phyloP scores from a whole-genome alignment of 1,140 invertebrate genomes.

The Neodiprion lecontei region DNA sequence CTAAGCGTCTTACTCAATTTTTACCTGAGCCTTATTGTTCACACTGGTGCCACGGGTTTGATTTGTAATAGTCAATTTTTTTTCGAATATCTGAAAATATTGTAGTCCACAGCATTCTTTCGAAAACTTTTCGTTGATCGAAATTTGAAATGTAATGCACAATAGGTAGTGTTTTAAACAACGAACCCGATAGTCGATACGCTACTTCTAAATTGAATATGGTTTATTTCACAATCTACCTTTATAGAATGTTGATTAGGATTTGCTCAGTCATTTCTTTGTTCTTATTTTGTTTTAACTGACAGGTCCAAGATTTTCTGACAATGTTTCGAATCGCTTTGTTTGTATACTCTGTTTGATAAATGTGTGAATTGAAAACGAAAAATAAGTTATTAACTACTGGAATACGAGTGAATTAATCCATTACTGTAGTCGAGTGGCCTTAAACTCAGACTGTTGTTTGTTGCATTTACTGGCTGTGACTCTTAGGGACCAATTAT shows the following conservation, averaged over 20 bases:
- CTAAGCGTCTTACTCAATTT: neutral
- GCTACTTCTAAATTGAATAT: no score
- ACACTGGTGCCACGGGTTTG: neutral
- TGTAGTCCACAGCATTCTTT: neutral
- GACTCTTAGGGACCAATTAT: constrained; percentile 61
- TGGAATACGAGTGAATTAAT: constrained; percentile 7
- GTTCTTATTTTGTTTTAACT: no score
- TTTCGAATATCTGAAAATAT: neutral
- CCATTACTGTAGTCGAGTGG: constrained; percentile 39
- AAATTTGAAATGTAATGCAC: no score
- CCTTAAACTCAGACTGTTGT: constrained; percentile 58
- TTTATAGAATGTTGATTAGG: no score
- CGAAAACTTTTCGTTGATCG: no score
- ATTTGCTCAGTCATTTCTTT: no score
- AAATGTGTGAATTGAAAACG: neutral
- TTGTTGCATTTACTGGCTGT: constrained; percentile 63
- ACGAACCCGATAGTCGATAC: no score
- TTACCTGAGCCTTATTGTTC: neutral
- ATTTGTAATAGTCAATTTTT: neutral
- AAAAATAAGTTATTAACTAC: neutral
- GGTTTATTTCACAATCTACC: no score
- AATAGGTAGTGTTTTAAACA: no score
- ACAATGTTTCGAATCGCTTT: no score
- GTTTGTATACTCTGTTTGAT: neutral
- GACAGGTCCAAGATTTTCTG: no score